These are phyloP conservation scores for Euzophera pinguis DNA, from an alignment of 2,888 invertebrate genomes.

Conservation along the genomic window DNA sequence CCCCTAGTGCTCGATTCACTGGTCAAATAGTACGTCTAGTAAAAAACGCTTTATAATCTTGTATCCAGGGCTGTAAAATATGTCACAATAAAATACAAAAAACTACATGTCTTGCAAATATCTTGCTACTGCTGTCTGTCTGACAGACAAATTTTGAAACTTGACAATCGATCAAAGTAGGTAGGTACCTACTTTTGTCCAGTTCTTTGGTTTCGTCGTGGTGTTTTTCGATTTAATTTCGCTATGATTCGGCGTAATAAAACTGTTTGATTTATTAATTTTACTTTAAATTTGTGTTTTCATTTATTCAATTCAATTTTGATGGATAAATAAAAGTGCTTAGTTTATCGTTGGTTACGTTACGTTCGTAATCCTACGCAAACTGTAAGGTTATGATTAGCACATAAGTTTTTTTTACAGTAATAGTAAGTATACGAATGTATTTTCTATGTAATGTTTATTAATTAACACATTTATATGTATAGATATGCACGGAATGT, in stretches of 20 bases:
- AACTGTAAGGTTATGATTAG: slow-evolving; percentile 63
- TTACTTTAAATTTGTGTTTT: background rate
- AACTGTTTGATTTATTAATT: background rate
- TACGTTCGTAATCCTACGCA: slow-evolving; percentile 28
- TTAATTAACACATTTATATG: background rate
- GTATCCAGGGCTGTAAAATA: no score
- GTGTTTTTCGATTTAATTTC: slow-evolving; percentile 8
- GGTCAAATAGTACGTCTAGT: no score
- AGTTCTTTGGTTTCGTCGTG: background rate
- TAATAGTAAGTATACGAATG: slow-evolving; percentile 46
- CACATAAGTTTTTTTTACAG: slow-evolving; percentile 47
- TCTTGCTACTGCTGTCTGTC: no score
- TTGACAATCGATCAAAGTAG: no score
- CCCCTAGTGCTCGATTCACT: no score
- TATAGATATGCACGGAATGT: background rate
- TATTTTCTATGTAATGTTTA: background rate
- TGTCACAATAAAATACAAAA: no score
- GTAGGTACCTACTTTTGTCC: slow-evolving; percentile 1
- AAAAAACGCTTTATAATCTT: no score
- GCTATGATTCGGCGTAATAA: slow-evolving; percentile 1
- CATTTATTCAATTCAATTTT: background rate
- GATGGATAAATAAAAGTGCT: slow-evolving; percentile 2
- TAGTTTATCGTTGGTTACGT: background rate
- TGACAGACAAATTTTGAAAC: no score
- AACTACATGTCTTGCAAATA: no score